Conservation (phyloP, 2,113 vertebrate species). For the Sardina pilchardus region DNA sequence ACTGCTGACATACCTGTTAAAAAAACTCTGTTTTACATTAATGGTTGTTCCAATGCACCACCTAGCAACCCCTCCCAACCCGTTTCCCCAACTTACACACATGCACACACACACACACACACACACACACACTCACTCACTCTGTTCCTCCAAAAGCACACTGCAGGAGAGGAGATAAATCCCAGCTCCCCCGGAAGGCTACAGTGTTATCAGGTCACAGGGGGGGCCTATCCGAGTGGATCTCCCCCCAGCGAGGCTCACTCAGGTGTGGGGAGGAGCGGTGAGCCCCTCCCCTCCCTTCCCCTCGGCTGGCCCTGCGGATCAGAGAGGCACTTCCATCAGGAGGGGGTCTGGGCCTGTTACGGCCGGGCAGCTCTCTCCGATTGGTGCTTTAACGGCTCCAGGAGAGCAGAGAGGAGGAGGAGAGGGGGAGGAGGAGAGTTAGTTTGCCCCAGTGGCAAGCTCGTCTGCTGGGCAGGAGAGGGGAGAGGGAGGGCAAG, state of each 20-base stretch:
- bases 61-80: too few relatives aligned
- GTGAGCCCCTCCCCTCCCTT: background rate
- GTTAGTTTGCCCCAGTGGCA: too few relatives aligned
- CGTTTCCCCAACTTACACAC: background rate
- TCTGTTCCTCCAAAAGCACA: background rate
- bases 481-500: background rate
- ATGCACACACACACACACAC: background rate
- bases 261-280: background rate
- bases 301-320: background rate
- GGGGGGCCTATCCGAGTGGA: background rate
- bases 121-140: too few relatives aligned
- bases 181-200: too few relatives aligned
- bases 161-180: background rate
- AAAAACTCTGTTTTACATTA: too few relatives aligned
- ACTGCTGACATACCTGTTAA: too few relatives aligned
- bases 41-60: too few relatives aligned
- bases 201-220: background rate
- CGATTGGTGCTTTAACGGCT: background rate
- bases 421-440: background rate
- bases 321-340: background rate
- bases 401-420: background rate
- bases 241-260: background rate
- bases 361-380: background rate
- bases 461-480: background rate
- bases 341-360: background rate